Conservation (phyloP, 53 echinoderm and acorn worm genomes). For the Stichopus horrens region DNA sequence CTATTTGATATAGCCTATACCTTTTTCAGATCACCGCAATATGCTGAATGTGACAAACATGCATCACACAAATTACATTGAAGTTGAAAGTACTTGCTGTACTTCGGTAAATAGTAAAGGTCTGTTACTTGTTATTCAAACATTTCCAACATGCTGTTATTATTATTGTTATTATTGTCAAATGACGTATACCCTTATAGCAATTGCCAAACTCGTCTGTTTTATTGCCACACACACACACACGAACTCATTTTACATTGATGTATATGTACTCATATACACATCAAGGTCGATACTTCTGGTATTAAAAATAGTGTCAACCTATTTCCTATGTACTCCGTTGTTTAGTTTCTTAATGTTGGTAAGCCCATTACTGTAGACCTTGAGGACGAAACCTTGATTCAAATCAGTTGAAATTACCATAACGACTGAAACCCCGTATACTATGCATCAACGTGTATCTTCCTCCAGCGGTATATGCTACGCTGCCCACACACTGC, state of each 20-base stretch:
- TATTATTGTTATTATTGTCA: background rate
- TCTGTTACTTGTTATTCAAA: too few species aligned
- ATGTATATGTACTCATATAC: background rate
- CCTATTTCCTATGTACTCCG: background rate
- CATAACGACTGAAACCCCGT: background rate
- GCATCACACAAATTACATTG: background rate
- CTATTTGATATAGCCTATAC: background rate
- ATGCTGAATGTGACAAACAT: background rate
- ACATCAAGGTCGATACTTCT: background rate
- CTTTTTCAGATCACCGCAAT: background rate
- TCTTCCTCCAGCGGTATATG: background rate
- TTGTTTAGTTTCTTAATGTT: background rate
- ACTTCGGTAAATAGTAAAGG: too few species aligned
- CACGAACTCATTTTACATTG: too few species aligned
- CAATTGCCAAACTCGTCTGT: background rate
- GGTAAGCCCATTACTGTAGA: background rate
- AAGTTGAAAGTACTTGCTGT: too few species aligned
- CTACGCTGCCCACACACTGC: background rate
- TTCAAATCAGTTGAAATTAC: background rate
- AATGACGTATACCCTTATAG: background rate
- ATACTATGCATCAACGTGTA: background rate
- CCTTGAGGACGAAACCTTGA: background rate
- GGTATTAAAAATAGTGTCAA: background rate
- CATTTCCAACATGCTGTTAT: too few species aligned
- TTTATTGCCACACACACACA: background rate